phyloP scores from a whole-genome alignment of 2,888 invertebrate genomes.

The Apodemia mormo region DNA sequence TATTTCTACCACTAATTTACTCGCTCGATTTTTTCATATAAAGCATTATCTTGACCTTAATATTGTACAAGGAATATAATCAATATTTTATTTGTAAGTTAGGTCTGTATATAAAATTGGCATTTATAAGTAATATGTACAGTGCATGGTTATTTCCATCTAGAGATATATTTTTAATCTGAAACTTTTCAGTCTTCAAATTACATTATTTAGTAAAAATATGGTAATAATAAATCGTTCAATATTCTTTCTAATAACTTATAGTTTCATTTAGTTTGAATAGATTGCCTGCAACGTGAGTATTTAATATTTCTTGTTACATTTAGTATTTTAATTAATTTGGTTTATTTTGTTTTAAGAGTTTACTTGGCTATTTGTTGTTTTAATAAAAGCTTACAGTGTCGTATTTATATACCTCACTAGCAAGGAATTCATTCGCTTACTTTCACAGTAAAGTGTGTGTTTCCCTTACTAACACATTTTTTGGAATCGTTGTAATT shows the following conservation, averaged over 20 bases:
- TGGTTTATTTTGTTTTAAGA: no score
- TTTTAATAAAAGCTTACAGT: no score
- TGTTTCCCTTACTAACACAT: no score
- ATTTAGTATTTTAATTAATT: neutral
- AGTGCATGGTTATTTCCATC: neutral
- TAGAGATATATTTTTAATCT: neutral
- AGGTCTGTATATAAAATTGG: neutral
- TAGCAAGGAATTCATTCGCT: no score
- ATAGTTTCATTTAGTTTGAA: neutral
- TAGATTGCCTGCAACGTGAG: neutral
- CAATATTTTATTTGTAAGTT: neutral
- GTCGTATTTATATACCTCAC: no score
- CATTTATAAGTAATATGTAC: neutral
- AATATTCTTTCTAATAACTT: neutral
- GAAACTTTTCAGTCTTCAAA: neutral
- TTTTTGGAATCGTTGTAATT: no score
- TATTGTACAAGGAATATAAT: neutral
- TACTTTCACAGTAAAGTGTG: no score
- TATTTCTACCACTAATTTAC: no score
- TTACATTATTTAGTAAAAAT: neutral
- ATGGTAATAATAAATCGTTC: neutral
- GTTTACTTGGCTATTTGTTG: no score
- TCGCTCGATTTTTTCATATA: no score
- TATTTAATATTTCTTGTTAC: no score
- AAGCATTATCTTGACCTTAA: neutral